These are phyloP conservation scores for Dermolepida albohirtum DNA, from an alignment of 2,888 invertebrate species.

Conservation along the genomic window DNA sequence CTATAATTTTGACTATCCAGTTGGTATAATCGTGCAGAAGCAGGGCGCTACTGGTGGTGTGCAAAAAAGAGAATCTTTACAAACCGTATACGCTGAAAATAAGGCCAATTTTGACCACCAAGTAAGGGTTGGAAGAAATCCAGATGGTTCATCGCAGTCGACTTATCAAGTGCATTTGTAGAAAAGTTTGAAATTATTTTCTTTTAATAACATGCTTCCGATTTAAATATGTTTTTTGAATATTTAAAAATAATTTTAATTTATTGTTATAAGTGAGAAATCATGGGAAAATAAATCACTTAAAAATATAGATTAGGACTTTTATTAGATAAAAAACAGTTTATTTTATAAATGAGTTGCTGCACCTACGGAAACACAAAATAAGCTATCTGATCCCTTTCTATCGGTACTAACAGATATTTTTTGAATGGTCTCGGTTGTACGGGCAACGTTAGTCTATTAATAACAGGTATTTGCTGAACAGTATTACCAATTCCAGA, in stretches of 20 bases:
- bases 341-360: constrained; percentile 6
- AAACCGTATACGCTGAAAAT: constrained; percentile 56
- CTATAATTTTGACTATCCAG: constrained; percentile 78
- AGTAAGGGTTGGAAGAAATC: constrained; percentile 47
- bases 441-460: constrained; percentile 43
- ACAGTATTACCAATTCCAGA: constrained; percentile 38
- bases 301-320: neutral
- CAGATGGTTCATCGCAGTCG: constrained; percentile 6
- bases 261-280: neutral
- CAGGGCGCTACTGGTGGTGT: constrained; percentile 48
- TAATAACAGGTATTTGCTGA: constrained; percentile 50
- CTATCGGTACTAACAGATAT: constrained; percentile 43
- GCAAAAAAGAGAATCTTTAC: constrained; percentile 51
- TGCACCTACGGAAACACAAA: constrained; percentile 20
- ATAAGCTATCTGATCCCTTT: constrained; percentile 24
- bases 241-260: constrained; percentile 5
- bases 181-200: neutral
- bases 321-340: neutral
- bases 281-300: too few species aligned
- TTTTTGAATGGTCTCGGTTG: constrained; percentile 47
- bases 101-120: constrained; percentile 59
- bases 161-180: constrained; percentile 39
- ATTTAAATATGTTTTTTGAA: constrained; percentile 4
- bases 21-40: constrained; percentile 65
- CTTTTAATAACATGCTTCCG: neutral